These are phyloP conservation scores for Orussus abietinus DNA, from an alignment of 1,140 invertebrate genomes.

Conservation along the genomic window DNA sequence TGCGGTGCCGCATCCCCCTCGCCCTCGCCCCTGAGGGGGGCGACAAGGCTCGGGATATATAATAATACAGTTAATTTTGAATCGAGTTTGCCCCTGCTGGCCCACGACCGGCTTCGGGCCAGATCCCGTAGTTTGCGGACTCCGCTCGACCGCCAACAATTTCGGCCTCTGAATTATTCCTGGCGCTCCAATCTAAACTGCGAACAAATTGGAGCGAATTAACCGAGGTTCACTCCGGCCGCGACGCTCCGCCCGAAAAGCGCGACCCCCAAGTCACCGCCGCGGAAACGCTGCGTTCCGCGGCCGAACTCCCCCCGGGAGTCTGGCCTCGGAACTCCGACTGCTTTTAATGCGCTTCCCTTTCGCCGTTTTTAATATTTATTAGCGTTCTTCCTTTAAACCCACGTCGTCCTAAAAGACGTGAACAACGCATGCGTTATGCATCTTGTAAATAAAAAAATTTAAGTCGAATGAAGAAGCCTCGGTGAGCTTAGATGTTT, in stretches of 20 bases:
- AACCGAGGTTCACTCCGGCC: constrained; percentile 41
- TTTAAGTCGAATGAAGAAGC: too few relatives aligned
- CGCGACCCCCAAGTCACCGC: too few relatives aligned
- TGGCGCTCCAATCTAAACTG: constrained; percentile 49
- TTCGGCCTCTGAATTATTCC: constrained; percentile 50
- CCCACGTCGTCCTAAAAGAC: too few relatives aligned
- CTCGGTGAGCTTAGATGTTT: too few relatives aligned
- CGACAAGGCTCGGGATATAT: constrained; percentile 23
- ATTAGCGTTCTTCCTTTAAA: too few relatives aligned
- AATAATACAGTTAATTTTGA: constrained; percentile 49
- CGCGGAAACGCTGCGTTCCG: constrained; percentile 19
- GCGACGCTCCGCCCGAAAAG: constrained; percentile 14
- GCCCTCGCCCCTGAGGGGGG: constrained; percentile 6
- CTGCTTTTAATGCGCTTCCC: constrained; percentile 13
- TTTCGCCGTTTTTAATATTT: too few relatives aligned
- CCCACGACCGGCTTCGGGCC: constrained; percentile 19
- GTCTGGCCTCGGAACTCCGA: too few relatives aligned
- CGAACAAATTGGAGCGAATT: constrained; percentile 51
- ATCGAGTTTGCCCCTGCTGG: constrained; percentile 33
- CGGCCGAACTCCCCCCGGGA: constrained; percentile 21
- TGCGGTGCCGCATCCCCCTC: constrained; percentile 23
- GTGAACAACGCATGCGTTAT: too few relatives aligned
- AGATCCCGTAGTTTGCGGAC: constrained; percentile 33
- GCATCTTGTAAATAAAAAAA: too few relatives aligned
- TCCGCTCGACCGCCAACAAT: constrained; percentile 47